These are phyloP conservation scores for Rhynchotus rufescens DNA, from an alignment of 2,797 vertebrate genomes.

Conservation along the genomic window DNA sequence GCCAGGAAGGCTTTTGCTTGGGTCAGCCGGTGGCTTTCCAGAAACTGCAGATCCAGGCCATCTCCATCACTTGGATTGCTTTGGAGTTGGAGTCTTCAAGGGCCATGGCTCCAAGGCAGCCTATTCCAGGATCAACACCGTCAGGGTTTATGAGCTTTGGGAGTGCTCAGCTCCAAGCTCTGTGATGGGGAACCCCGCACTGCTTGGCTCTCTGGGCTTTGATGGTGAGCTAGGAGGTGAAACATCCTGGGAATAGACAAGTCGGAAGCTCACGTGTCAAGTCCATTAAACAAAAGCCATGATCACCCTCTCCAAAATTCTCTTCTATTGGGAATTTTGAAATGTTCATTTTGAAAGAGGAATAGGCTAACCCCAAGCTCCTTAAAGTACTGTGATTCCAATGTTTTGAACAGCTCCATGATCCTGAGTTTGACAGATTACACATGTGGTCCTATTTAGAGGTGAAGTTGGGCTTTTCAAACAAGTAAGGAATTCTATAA, in stretches of 20 bases:
- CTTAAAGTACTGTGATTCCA: neutral
- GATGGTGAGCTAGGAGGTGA: accelerated
- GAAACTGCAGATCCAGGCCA: neutral
- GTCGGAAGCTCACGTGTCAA: neutral
- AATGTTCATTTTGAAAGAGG: conserved; percentile 8
- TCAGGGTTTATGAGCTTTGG: neutral
- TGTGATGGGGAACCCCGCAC: accelerated
- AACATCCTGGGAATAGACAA: neutral
- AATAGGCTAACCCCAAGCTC: neutral
- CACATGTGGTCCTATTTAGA: neutral
- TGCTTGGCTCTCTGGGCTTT: neutral
- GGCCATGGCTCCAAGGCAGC: neutral
- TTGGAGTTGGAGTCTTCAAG: neutral
- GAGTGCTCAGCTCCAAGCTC: neutral
- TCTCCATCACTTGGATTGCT: neutral
- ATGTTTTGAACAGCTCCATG: neutral
- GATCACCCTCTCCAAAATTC: neutral
- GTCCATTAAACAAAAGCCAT: neutral
- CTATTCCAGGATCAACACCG: neutral
- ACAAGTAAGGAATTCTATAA: neutral
- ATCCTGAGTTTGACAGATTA: neutral
- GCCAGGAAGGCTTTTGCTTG: neutral
- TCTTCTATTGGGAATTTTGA: neutral
- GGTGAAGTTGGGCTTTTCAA: neutral
- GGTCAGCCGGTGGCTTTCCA: neutral